Evolutionary conservation across 2,888 invertebrate species (phyloP).

Genomic region (Peribatodes rhomboidaria): DNA sequence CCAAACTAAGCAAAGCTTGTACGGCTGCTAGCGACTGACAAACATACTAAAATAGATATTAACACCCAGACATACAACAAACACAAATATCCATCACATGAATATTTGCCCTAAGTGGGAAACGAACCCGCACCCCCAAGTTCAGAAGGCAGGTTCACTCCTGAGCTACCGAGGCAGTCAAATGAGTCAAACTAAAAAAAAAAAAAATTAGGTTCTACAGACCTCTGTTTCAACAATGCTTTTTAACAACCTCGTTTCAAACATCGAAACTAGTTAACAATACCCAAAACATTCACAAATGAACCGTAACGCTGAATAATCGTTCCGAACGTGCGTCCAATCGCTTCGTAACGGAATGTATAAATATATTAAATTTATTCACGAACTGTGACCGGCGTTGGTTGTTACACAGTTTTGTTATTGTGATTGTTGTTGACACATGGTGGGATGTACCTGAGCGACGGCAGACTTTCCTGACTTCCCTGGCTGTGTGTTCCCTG

Average conservation of each 20-base stretch:
- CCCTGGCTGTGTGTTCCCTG: no score
- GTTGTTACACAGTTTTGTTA: slow-evolving; percentile 43
- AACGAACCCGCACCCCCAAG: no score
- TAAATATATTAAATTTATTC: slow-evolving; percentile 51
- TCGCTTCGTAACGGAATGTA: slow-evolving; percentile 49
- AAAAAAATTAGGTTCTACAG: no score
- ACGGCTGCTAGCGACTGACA: no score
- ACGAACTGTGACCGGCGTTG: slow-evolving; percentile 38
- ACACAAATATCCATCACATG: no score
- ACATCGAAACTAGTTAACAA: slow-evolving; percentile 15
- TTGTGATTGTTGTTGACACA: slow-evolving; percentile 56
- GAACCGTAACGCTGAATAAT: slow-evolving; percentile 48
- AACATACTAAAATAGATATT: no score
- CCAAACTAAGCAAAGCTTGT: no score
- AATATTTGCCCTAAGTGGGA: no score
- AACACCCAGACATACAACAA: no score
- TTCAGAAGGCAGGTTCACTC: no score
- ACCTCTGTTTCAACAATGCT: background rate
- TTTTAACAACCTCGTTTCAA: slow-evolving; percentile 3
- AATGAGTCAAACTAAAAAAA: no score
- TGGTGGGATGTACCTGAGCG: slow-evolving; percentile 24
- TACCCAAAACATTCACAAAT: slow-evolving; percentile 37
- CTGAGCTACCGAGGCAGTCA: no score
- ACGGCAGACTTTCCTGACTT: slow-evolving; percentile 20
- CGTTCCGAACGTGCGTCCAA: slow-evolving; percentile 49